These are phyloP conservation scores for Serinus canaria DNA, from an alignment of 2,113 vertebrate genomes.

Conservation along the genomic window DNA sequence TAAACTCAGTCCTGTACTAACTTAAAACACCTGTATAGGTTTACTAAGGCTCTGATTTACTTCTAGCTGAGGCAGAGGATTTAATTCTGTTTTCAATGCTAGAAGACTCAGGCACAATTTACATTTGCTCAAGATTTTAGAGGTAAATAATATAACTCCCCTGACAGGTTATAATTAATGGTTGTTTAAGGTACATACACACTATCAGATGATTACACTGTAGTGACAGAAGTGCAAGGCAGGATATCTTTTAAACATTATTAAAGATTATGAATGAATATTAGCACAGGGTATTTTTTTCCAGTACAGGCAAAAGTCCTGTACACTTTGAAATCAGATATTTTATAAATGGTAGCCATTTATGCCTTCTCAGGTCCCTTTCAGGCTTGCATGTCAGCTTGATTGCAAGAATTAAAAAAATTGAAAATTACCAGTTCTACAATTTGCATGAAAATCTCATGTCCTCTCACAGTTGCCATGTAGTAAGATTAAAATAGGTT, in stretches of 20 bases:
- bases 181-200: neutral
- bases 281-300: neutral
- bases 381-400: neutral
- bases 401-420: neutral
- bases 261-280: neutral
- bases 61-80: conserved; percentile 26
- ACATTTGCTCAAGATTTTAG: conserved; percentile 41
- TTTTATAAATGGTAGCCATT: neutral
- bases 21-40: neutral
- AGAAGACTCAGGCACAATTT: conserved; percentile 6
- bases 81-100: conserved; percentile 49
- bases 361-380: neutral
- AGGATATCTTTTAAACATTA: neutral
- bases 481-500: neutral
- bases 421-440: neutral
- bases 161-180: conserved; percentile 64
- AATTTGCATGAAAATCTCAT: neutral
- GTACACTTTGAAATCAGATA: neutral
- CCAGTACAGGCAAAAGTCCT: neutral
- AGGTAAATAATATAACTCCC: conserved; percentile 59
- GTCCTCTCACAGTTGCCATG: neutral
- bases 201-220: conserved; percentile 34
- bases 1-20: conserved; percentile 21
- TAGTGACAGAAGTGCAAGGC: conserved; percentile 28
- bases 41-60: conserved; percentile 26